These are phyloP conservation scores for Syngnathus rostellatus DNA, from an alignment of 2,797 vertebrate species.

Conservation along the genomic window DNA sequence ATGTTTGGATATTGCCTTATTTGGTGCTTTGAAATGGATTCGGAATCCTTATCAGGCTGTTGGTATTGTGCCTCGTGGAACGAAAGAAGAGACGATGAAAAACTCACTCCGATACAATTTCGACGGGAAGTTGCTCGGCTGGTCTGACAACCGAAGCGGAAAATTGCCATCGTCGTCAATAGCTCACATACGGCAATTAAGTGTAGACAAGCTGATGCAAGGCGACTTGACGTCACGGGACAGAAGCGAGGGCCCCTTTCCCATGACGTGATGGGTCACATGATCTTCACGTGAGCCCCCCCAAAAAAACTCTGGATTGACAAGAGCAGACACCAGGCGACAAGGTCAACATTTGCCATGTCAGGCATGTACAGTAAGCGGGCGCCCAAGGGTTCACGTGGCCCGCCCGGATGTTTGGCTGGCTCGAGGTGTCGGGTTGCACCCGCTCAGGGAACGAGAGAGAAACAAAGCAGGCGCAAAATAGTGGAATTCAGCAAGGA, in stretches of 20 bases:
- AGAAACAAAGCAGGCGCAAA: conserved; percentile 26
- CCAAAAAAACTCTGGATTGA: background rate
- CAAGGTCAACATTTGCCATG: background rate
- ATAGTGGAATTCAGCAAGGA: conserved; percentile 34
- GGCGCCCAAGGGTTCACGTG: background rate
- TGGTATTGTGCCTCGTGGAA: background rate
- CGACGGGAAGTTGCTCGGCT: background rate
- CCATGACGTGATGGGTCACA: background rate
- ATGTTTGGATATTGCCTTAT: background rate
- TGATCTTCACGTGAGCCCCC: background rate
- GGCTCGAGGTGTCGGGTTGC: background rate
- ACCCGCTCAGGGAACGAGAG: conserved; percentile 8
- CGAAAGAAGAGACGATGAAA: background rate
- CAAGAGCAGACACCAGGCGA: background rate
- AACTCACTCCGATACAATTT: background rate
- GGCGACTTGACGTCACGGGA: background rate
- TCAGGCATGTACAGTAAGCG: background rate
- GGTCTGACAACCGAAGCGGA: background rate
- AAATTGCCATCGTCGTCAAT: background rate
- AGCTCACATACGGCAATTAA: background rate
- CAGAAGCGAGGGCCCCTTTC: background rate
- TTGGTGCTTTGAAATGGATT: too few relatives aligned
- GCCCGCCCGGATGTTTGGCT: background rate
- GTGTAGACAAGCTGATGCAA: background rate
- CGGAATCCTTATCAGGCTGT: too few relatives aligned